Conservation (phyloP, 2,113 vertebrate genomes). For the Phalacrocorax aristotelis region DNA sequence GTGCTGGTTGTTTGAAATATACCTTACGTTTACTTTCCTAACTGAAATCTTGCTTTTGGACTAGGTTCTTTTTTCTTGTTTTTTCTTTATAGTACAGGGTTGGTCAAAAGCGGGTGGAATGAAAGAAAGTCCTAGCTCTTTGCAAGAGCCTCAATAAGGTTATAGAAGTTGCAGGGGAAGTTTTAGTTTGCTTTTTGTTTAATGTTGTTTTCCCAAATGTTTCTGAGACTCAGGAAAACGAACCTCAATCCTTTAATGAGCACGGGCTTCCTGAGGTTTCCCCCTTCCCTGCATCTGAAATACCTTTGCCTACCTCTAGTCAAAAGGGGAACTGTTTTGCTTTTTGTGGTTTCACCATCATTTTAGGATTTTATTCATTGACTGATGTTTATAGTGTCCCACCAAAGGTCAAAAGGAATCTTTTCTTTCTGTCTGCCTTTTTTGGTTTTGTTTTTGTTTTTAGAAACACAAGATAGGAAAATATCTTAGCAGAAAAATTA, state of each 20-base stretch:
- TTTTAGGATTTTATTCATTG: conserved; percentile 52
- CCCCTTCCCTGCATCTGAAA: conserved; percentile 41
- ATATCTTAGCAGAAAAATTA: conserved; percentile 51
- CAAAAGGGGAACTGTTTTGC: conserved; percentile 51
- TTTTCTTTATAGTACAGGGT: background rate
- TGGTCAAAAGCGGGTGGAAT: background rate
- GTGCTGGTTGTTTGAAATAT: background rate
- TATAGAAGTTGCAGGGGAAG: conserved; percentile 37
- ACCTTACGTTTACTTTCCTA: background rate
- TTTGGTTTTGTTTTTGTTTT: conserved; percentile 3
- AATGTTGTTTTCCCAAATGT: conserved; percentile 50
- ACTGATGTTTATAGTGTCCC: conserved; percentile 35
- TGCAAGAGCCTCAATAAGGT: background rate
- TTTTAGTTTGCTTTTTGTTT: conserved; percentile 63
- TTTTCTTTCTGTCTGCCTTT: conserved; percentile 9
- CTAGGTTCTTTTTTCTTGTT: background rate
- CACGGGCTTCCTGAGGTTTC: conserved; percentile 52
- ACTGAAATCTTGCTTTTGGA: background rate
- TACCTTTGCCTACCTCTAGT: conserved; percentile 36
- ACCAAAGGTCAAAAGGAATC: background rate
- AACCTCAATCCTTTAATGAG: conserved; percentile 55
- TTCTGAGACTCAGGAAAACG: conserved; percentile 35
- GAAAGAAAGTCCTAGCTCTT: background rate
- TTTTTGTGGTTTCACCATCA: conserved; percentile 45
- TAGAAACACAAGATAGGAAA: conserved; percentile 31